Conservation (phyloP, 2,888 invertebrate genomes). For the Chloroclysta siterata region DNA sequence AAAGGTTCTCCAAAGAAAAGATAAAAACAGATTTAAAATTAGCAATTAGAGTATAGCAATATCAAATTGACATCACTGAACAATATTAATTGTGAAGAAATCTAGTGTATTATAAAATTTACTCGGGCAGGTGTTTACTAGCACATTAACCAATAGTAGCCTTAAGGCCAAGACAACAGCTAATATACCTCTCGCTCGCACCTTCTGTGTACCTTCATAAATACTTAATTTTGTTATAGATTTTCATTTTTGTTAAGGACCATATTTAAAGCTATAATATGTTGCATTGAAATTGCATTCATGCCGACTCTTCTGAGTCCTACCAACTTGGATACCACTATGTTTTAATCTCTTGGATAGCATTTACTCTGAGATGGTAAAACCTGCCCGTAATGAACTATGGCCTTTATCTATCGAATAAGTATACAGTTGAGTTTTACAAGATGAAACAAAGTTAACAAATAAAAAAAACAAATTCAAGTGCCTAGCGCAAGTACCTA, state of each 20-base stretch:
- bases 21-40: not conserved
- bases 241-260: no score
- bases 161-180: no score
- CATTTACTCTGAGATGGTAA: no score
- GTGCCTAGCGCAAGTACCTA: conserved; percentile 1
- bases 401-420: not conserved
- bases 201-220: no score
- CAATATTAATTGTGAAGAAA: not conserved
- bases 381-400: not conserved
- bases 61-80: not conserved
- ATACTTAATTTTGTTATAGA: no score
- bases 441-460: not conserved
- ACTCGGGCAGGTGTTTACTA: not conserved
- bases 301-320: no score
- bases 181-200: no score
- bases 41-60: not conserved
- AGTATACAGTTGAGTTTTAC: conserved; percentile 1
- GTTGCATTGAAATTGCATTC: no score
- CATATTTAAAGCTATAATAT: no score
- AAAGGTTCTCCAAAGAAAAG: not conserved
- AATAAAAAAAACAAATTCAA: not conserved
- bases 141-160: not conserved
- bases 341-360: no score
- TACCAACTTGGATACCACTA: no score
- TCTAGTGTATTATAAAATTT: not conserved